Conservation (phyloP, 2,113 vertebrate species). For the Origma solitaria region DNA sequence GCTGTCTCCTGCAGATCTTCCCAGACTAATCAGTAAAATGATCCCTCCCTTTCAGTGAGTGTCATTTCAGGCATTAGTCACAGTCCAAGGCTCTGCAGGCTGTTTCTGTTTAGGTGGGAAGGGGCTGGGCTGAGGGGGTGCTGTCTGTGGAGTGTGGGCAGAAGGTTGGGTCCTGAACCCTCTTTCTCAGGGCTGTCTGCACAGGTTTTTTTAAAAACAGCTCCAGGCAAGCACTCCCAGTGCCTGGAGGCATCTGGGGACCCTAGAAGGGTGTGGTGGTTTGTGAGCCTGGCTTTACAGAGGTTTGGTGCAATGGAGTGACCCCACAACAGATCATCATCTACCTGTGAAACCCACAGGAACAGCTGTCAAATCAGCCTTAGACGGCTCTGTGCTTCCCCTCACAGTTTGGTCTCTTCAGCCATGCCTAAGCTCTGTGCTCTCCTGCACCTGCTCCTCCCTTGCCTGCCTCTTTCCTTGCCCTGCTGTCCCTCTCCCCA, state of each 20-base stretch:
- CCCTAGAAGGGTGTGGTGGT: not conserved
- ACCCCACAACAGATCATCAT: not conserved
- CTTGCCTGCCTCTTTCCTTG: not conserved
- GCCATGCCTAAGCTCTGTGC: not conserved
- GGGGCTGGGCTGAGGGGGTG: not conserved
- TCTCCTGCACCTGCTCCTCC: not conserved
- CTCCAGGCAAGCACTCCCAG: not conserved
- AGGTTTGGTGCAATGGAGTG: accelerated
- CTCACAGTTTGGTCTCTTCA: not conserved
- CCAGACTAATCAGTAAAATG: not conserved
- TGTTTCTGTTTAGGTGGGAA: not conserved
- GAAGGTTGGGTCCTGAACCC: not conserved
- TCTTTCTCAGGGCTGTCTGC: not conserved
- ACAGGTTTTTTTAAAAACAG: not conserved
- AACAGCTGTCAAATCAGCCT: not conserved
- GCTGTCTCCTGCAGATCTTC: not conserved
- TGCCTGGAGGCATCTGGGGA: not conserved
- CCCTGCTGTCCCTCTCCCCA: not conserved
- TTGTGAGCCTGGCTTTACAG: not conserved
- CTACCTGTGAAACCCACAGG: not conserved
- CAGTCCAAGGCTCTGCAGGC: not conserved
- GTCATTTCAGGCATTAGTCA: not conserved
- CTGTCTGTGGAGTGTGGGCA: not conserved
- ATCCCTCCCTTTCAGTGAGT: not conserved
- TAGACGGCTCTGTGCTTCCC: not conserved